Evolutionary conservation across 2,797 vertebrate genomes (phyloP), one percentile per base, ranked within the genome.

Genomic region (Enteromius trimaculatus): DNA sequence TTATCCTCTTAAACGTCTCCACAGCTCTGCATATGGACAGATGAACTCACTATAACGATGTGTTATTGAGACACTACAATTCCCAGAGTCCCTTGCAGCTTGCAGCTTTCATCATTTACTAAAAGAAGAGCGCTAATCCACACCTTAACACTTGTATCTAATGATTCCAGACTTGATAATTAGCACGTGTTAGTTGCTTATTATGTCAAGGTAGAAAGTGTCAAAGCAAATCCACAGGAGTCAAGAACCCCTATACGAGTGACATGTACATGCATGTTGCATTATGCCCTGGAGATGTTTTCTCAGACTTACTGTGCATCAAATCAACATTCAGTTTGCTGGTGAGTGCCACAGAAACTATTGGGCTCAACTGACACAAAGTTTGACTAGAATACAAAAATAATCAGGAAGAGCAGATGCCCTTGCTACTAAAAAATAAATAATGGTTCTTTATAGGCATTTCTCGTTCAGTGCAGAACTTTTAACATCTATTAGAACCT

Each of bases 41-140:
- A 72, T 74, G 19, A 72, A 72, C 37, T 47, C 60, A 47, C 47
- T 69, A 37, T 79, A 34, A 60, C 3, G 14, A 51, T 6, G 16
- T n/a, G 23, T 7, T 37, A 58, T 39, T 44, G 21, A 64, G 34
- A 26, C 47, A 77, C 72, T 82, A 66, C 72, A 82, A 82, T 66
- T 82, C 62, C 80, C 81, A 69, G 42, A 75, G 60, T 76, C 47
- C 71, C 80, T 53, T 82, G 70, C 21, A 49, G 8, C 9, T 26
- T 65, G 29, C 26, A 75, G 17, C 34, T 37, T 37, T 65, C 37
- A 47, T 47, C 13, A 29, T 64, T 75, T 58, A 23, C 31, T 75
- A 39, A 55, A 75, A 49, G 1, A 71, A 29, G 49, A 16, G 31
- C 5, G 21, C 34, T 26, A 3, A 9, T 53, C 5, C 19, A 6